phyloP scores from a whole-genome alignment of 2,888 invertebrate genomes.

The Automeris io region DNA sequence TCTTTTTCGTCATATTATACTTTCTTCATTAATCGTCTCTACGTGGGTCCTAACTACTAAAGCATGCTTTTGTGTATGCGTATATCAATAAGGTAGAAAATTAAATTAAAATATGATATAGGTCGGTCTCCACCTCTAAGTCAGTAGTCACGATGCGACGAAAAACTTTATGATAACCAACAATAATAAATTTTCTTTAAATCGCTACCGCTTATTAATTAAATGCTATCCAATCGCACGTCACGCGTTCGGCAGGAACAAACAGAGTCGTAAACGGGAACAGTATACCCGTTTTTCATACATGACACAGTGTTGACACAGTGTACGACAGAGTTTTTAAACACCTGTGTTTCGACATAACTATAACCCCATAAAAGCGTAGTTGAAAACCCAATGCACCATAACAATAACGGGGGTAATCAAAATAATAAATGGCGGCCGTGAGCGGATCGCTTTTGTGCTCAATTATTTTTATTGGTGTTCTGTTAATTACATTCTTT shows the following conservation, averaged over 20 bases:
- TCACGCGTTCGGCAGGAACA: slow-evolving; percentile 43
- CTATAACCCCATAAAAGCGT: slow-evolving; percentile 7
- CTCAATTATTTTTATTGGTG: slow-evolving; percentile 71
- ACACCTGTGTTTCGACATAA: slow-evolving; percentile 2
- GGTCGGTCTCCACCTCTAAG: too few species aligned
- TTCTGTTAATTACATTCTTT: slow-evolving; percentile 69
- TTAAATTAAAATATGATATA: too few species aligned
- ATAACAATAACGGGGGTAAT: slow-evolving; percentile 66
- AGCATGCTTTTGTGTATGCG: too few species aligned
- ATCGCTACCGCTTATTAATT: not conserved
- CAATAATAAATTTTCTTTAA: not conserved
- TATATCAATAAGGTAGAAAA: too few species aligned
- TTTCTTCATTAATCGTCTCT: too few species aligned
- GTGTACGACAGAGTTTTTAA: slow-evolving; percentile 15
- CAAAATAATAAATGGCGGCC: slow-evolving; percentile 64
- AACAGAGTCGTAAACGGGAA: slow-evolving; percentile 42
- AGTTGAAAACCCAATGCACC: slow-evolving; percentile 24
- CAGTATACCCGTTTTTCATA: slow-evolving; percentile 34
- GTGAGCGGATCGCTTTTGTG: slow-evolving; percentile 58
- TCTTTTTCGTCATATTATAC: too few species aligned
- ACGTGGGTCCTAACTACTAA: too few species aligned
- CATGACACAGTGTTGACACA: slow-evolving; percentile 16
- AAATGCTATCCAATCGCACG: slow-evolving; percentile 16
- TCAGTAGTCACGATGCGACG: too few species aligned
- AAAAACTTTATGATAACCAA: too few species aligned